Evolutionary conservation across 1,140 invertebrate species (phyloP), one percentile per base, ranked within the genome.

Genomic region (Mizuhopecten yessoensis): DNA sequence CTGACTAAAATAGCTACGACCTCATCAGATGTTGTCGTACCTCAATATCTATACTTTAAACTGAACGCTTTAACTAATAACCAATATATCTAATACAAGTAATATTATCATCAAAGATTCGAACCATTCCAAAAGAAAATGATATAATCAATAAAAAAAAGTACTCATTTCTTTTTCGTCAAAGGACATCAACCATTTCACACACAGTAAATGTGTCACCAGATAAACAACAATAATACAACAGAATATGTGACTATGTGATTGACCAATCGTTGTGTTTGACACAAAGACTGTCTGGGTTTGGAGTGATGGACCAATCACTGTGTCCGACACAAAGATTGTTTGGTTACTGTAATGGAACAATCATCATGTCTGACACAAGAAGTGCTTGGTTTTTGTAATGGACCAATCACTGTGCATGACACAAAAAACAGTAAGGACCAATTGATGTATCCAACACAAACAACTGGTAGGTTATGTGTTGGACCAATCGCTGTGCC

Each of bases 31-130:
- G n/a, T n/a, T 29, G 57, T 29, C 57, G 29, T 13, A 17, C 5
- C 57, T 75, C 57, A 75, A 75, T 75, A 75, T 75, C 57, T 75
- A 75, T 9, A 75, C 57, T 75, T 75, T 75, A 75, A 75, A 75
- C 57, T 75, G 57, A 75, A 75, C 57, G 57, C 57, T 75, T 75
- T 75, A 75, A 75, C 57, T 75, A 75, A 75, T 75, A 75, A 75
- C 57, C 23, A 29, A 75, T 75, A n/a, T 75, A 75, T 49, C 45
- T 49, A 49, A 49, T 49, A 49, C 45, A 75, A 29, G n/a, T 3
- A 75, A 75, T 75, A 75, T 29, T 75, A 75, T 75, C 57, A 75
- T 75, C 11, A n/a, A 75, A 29, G 57, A 75, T 75, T 75, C n/a
- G 57, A 75, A 75, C 57, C 57, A 75, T 75, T 75, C 57, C 57